A percentile compares a stretch with the other conserved stretches of the same genome.
phyloP scores from a whole-genome alignment of 2,113 vertebrate species.

The Alces alces region DNA sequence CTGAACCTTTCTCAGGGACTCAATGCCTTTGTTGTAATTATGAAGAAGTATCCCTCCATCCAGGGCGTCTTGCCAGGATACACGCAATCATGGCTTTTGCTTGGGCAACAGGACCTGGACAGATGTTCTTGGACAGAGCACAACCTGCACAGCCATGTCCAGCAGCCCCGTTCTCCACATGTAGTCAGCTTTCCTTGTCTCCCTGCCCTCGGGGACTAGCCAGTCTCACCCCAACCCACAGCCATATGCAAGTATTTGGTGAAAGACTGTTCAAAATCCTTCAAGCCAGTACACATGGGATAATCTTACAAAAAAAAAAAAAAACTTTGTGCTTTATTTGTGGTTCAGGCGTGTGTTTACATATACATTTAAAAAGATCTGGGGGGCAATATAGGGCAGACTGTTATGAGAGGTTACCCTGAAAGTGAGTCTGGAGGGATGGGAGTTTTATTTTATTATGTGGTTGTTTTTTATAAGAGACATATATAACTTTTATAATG shows the following conservation, averaged over 20 bases:
- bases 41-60: neutral
- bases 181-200: neutral
- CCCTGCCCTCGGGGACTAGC: neutral
- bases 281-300: neutral
- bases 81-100: neutral
- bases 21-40: neutral
- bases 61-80: neutral
- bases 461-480: neutral
- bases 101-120: neutral
- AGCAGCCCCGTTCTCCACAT: neutral
- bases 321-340: neutral
- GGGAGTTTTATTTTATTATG: constrained; percentile 8
- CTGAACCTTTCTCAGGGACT: neutral
- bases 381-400: neutral
- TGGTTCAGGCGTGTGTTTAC: neutral
- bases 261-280: neutral
- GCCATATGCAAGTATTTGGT: neutral
- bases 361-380: neutral
- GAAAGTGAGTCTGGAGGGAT: neutral
- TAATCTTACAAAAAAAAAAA: neutral
- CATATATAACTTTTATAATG: constrained; percentile 39
- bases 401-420: neutral
- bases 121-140: neutral
- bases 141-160: too few species aligned
- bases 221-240: neutral